Conservation (phyloP, 2,797 vertebrate genomes). For the Benthosema pterotum region DNA sequence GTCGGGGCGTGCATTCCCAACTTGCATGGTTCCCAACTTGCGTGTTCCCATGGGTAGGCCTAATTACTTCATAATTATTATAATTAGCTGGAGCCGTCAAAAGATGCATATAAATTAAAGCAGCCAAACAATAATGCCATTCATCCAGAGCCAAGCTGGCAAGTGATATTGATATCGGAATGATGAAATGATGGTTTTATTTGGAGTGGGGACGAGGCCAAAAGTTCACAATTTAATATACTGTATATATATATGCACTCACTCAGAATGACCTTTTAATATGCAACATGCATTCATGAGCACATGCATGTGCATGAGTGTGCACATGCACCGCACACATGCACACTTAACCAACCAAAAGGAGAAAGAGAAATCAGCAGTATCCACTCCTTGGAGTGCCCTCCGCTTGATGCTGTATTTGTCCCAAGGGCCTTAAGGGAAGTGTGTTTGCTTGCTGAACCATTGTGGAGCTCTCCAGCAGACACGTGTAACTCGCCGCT, state of each 20-base stretch:
- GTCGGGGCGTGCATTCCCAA: too few species aligned
- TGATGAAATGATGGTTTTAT: slow-evolving; percentile 14
- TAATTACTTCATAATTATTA: too few species aligned
- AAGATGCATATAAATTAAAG: slow-evolving; percentile 27
- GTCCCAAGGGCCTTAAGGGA: slow-evolving; percentile 79
- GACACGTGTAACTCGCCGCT: slow-evolving; percentile 75
- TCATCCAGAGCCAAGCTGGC: slow-evolving; percentile 13
- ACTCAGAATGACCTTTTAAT: not conserved
- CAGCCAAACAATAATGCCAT: slow-evolving; percentile 8
- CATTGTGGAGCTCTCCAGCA: slow-evolving; percentile 80
- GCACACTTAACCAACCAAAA: not conserved
- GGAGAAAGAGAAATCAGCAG: slow-evolving; percentile 48
- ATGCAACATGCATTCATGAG: slow-evolving; percentile 35
- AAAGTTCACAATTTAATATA: not conserved
- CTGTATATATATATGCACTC: not conserved
- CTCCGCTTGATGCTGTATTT: slow-evolving; percentile 72
- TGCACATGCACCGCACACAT: slow-evolving; percentile 21
- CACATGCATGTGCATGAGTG: slow-evolving; percentile 17
- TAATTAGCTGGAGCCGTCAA: slow-evolving; percentile 10
- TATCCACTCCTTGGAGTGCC: slow-evolving; percentile 67
- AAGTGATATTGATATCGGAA: slow-evolving; percentile 1
- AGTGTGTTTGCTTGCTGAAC: slow-evolving; percentile 81
- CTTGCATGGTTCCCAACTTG: too few species aligned
- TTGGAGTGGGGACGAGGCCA: not conserved
- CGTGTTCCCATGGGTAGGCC: too few species aligned